These are phyloP conservation scores for Drosophila fulvimacula DNA, from an alignment of 2,888 invertebrate species.

Conservation along the genomic window DNA sequence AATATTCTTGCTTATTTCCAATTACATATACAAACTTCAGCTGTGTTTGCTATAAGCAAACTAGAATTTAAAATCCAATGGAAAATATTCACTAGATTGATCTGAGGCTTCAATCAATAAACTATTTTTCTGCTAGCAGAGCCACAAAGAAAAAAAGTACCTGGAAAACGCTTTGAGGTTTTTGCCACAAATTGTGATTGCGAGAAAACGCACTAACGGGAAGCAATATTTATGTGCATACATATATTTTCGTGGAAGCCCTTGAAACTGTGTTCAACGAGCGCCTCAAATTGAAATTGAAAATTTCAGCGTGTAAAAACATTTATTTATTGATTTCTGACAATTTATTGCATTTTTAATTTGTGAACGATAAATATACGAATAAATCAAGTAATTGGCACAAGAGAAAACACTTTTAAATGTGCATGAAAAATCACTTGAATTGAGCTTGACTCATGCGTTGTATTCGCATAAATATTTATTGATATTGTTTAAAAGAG, in stretches of 20 bases:
- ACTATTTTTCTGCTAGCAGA: background rate
- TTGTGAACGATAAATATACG: background rate
- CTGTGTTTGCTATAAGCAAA: background rate
- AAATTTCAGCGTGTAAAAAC: background rate
- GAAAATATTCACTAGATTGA: background rate
- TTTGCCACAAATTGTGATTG: background rate
- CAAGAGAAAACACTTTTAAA: background rate
- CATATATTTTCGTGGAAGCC: background rate
- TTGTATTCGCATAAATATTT: background rate
- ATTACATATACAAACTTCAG: background rate
- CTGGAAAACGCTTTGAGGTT: background rate
- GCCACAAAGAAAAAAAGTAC: background rate
- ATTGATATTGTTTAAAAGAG: background rate
- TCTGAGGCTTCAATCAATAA: background rate
- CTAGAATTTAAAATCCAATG: background rate
- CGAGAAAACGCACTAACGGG: background rate
- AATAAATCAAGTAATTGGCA: slow-evolving; percentile 1
- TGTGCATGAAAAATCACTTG: background rate
- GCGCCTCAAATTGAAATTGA: background rate
- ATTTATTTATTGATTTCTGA: background rate
- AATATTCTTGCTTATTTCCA: background rate
- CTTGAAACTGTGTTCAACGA: background rate
- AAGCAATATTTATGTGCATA: background rate
- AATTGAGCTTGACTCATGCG: background rate
- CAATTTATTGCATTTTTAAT: background rate